Evolutionary conservation across 1,140 invertebrate genomes (phyloP).

Genomic region (Octopus sinensis): DNA sequence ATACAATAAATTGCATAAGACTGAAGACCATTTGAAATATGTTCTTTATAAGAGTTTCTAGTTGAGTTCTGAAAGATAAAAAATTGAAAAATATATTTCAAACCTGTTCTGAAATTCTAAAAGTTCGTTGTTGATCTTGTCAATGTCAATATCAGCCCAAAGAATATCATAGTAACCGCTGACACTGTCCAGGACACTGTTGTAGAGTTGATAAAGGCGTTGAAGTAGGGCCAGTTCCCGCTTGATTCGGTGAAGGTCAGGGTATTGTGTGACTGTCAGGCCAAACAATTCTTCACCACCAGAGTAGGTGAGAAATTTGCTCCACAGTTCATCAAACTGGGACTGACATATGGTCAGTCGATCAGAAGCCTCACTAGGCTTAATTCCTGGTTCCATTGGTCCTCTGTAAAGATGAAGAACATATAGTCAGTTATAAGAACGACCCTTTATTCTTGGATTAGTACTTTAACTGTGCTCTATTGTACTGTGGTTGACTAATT

Average conservation of each 20-base stretch:
- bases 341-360: constrained; percentile 87
- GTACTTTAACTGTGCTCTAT: too few relatives aligned
- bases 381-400: constrained; percentile 87
- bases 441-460: too few relatives aligned
- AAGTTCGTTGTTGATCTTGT: constrained; percentile 94
- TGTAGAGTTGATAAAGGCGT: constrained; percentile 94
- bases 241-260: constrained; percentile 82
- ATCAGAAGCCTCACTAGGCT: constrained; percentile 89
- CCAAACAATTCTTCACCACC: constrained; percentile 94
- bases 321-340: constrained; percentile 92
- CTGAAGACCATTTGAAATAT: too few relatives aligned
- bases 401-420: constrained; percentile 59
- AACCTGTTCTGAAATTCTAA: constrained; percentile 95
- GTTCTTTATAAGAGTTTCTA: too few relatives aligned
- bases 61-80: not conserved
- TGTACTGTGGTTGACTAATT: too few relatives aligned
- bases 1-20: too few relatives aligned
- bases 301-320: constrained; percentile 87
- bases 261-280: constrained; percentile 84
- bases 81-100: constrained; percentile 13
- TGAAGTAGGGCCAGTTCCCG: constrained; percentile 93
- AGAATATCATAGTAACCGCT: constrained; percentile 95
- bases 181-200: constrained; percentile 92
- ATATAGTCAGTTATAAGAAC: too few relatives aligned
- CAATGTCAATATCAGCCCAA: constrained; percentile 94